These are phyloP conservation scores for Pachypsylla venusta DNA, from an alignment of 1,140 invertebrate genomes.

Conservation along the genomic window DNA sequence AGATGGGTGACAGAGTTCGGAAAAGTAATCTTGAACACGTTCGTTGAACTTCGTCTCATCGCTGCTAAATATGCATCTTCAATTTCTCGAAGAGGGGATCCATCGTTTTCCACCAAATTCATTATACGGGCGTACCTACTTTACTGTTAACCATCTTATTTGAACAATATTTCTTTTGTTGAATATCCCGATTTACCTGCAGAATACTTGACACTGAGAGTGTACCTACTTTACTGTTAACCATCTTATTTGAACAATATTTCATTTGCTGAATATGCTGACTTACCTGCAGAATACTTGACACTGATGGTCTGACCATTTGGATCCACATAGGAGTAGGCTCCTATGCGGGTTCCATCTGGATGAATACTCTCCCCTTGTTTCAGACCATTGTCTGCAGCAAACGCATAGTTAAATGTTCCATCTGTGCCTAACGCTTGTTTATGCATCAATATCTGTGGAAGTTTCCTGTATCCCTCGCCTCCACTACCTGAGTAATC, in stretches of 20 bases:
- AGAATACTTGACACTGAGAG: slow-evolving; percentile 36
- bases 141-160: too few relatives aligned
- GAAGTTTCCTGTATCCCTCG: slow-evolving; percentile 22
- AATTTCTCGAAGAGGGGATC: too few relatives aligned
- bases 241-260: too few relatives aligned
- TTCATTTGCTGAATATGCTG: too few relatives aligned
- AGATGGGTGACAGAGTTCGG: too few relatives aligned
- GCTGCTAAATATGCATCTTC: too few relatives aligned
- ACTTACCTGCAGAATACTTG: slow-evolving; percentile 35
- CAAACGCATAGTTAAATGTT: slow-evolving; percentile 44
- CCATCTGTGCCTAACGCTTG: slow-evolving; percentile 36
- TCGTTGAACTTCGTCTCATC: too few relatives aligned
- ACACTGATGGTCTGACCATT: slow-evolving; percentile 38
- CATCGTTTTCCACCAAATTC: too few relatives aligned
- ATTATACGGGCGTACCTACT: too few relatives aligned
- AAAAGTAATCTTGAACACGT: too few relatives aligned
- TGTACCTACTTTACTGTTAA: too few relatives aligned
- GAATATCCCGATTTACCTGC: slow-evolving; percentile 31
- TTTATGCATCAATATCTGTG: slow-evolving; percentile 30
- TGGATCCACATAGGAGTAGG: slow-evolving; percentile 45
- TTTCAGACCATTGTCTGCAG: slow-evolving; percentile 46
- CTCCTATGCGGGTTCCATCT: slow-evolving; percentile 44
- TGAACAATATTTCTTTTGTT: too few relatives aligned
- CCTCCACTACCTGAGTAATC: slow-evolving; percentile 24
- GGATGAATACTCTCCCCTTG: slow-evolving; percentile 45